Conservation (phyloP, 2,113 vertebrate genomes). For the Gila orcuttii region DNA sequence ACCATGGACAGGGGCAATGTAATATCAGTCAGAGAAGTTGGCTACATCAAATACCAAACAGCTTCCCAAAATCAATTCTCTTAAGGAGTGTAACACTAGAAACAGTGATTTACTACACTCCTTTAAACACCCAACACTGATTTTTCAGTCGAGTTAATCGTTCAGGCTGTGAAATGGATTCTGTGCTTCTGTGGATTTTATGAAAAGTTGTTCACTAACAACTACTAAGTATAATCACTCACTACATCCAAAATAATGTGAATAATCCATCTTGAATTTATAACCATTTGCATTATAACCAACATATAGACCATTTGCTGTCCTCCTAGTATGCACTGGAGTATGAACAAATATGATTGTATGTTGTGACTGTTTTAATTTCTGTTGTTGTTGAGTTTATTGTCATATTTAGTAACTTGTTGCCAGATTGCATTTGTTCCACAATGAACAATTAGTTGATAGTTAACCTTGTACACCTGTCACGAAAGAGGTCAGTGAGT, state of each 20-base stretch:
- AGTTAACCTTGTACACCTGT: not conserved
- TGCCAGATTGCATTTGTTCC: not conserved
- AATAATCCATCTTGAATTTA: not conserved
- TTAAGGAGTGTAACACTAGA: conserved; percentile 1
- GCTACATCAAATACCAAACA: conserved; percentile 22
- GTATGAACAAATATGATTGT: not conserved
- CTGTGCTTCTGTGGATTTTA: not conserved
- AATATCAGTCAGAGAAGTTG: not conserved
- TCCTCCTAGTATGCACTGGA: not conserved
- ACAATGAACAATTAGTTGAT: not conserved
- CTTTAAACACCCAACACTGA: not conserved
- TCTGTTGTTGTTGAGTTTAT: not conserved
- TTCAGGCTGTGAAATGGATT: not conserved
- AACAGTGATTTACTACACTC: not conserved
- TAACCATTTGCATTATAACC: not conserved
- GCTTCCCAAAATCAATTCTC: not conserved
- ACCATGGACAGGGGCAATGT: conserved; percentile 21
- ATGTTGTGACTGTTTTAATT: not conserved
- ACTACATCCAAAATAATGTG: not conserved
- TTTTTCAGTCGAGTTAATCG: not conserved
- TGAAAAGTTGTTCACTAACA: not conserved
- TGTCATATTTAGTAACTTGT: not conserved
- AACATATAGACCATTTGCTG: not conserved
- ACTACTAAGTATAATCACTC: not conserved
- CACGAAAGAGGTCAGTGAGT: not conserved